Percentiles rank a stretch among this genome's conserved stretches.
phyloP scores from a whole-genome alignment of 2,797 vertebrate genomes.

The Pantherophis alleghaniensis region DNA sequence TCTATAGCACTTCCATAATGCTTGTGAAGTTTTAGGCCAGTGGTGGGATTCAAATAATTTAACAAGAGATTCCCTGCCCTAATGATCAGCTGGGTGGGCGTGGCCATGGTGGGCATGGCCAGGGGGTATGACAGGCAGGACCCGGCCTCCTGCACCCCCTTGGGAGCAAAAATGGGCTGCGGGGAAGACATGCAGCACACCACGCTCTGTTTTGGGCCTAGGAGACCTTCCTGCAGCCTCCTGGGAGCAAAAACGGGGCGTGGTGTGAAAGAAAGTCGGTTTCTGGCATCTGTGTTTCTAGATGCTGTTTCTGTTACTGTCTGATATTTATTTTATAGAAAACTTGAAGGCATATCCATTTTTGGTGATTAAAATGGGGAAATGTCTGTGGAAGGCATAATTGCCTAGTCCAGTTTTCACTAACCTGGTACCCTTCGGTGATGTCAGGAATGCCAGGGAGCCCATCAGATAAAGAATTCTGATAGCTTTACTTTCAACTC shows the following conservation, averaged over 20 bases:
- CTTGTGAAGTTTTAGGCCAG: background rate
- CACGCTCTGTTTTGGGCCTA: no score
- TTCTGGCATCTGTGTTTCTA: background rate
- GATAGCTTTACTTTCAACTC: background rate
- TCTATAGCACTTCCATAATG: background rate
- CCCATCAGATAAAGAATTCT: background rate
- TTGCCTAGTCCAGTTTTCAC: constrained; percentile 38
- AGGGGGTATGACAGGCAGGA: no score
- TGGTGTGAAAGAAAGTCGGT: background rate
- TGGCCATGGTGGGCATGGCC: no score
- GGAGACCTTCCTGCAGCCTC: no score
- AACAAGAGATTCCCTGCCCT: no score
- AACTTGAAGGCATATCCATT: background rate
- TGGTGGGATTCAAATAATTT: no score
- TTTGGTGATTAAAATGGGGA: background rate
- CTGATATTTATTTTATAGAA: background rate
- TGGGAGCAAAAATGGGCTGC: no score
- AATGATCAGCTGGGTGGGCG: no score
- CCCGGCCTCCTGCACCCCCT: no score
- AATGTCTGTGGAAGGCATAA: constrained; percentile 21
- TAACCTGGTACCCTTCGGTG: constrained; percentile 35
- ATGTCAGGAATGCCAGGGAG: background rate
- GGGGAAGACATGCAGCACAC: no score
- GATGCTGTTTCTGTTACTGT: background rate
- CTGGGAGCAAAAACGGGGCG: no score